These are phyloP conservation scores for Scyliorhinus canicula DNA, from an alignment of 2,797 vertebrate genomes.

Conservation along the genomic window DNA sequence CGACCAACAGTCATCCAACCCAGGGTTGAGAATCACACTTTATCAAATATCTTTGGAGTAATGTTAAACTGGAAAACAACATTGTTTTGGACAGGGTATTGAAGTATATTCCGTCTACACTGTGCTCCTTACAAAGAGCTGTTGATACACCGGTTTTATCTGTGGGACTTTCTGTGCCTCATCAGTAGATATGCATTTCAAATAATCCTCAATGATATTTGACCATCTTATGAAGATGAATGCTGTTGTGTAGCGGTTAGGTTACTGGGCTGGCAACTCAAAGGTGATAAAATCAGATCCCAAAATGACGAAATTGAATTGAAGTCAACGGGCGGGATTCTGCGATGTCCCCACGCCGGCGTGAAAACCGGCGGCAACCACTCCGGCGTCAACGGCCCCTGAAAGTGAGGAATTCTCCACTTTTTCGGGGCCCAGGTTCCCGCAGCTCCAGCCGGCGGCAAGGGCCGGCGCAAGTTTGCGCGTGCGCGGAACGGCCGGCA, in stretches of 20 bases:
- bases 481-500: no score
- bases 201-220: background rate
- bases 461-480: no score
- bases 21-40: background rate
- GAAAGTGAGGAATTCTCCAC: no score
- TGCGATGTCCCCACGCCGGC: no score
- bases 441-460: no score
- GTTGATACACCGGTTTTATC: background rate
- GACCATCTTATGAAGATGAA: background rate
- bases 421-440: no score
- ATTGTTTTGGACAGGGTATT: background rate
- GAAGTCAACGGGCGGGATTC: no score
- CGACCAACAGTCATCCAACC: background rate
- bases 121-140: background rate
- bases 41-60: background rate
- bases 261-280: background rate
- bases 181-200: background rate
- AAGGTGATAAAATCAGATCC: background rate
- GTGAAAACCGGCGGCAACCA: no score
- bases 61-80: background rate
- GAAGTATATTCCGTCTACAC: background rate
- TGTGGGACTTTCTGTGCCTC: background rate
- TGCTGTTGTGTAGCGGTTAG: background rate
- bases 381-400: no score
- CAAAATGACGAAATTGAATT: background rate